phyloP scores from a whole-genome alignment of 2,888 invertebrate species.

The Rotaria socialis region DNA sequence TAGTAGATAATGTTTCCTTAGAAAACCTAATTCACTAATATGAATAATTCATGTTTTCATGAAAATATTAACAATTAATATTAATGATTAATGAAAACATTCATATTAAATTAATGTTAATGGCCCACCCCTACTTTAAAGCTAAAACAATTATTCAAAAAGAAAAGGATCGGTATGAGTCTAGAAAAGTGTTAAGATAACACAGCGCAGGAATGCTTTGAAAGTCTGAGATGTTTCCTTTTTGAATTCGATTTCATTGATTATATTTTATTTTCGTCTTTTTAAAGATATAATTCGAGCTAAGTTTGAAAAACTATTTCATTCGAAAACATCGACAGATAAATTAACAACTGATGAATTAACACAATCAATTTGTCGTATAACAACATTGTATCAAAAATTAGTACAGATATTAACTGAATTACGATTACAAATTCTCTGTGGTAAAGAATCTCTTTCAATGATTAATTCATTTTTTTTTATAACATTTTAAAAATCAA shows the following conservation, averaged over 20 bases:
- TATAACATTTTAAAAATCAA: background rate
- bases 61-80: too few relatives aligned
- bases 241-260: background rate
- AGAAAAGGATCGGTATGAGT: too few relatives aligned
- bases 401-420: slow-evolving; percentile 42
- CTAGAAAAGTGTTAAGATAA: too few relatives aligned
- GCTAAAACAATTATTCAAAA: too few relatives aligned
- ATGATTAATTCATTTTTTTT: background rate
- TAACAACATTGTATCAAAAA: slow-evolving; percentile 44
- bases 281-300: slow-evolving; percentile 34
- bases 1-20: too few relatives aligned
- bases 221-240: background rate
- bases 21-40: too few relatives aligned
- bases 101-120: too few relatives aligned
- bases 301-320: slow-evolving; percentile 30
- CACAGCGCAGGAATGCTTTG: too few relatives aligned
- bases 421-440: slow-evolving; percentile 41
- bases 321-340: background rate
- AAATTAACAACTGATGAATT: slow-evolving; percentile 19
- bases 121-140: too few relatives aligned
- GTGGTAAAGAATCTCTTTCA: background rate
- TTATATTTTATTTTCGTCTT: background rate
- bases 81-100: too few relatives aligned
- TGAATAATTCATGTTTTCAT: too few relatives aligned
- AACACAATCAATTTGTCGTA: slow-evolving; percentile 40